Percentiles rank a stretch among this genome's conserved stretches.
phyloP scores from a whole-genome alignment of 37 sponge, comb jelly and placozoan species.

The Theonella swinhoei region DNA sequence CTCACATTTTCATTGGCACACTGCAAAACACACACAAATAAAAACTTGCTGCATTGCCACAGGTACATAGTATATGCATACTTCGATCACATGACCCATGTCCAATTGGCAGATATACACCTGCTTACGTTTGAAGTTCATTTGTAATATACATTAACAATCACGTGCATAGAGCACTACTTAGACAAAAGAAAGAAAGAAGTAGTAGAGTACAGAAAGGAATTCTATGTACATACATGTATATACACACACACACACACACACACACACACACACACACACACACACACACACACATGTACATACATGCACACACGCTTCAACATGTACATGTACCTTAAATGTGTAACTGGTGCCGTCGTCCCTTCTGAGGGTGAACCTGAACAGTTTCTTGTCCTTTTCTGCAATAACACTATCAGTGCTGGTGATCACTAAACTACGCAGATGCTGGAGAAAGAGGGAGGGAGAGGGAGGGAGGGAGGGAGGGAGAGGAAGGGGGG shows the following conservation, averaged over 20 bases:
- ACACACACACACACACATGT: no score
- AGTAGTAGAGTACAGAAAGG: no score
- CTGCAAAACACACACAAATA: neutral
- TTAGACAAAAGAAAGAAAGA: no score
- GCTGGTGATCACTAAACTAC: neutral
- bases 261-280: no score
- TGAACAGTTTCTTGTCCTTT: neutral
- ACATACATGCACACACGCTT: no score
- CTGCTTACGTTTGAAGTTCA: no score
- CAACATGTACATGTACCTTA: neutral
- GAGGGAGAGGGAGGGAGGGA: neutral
- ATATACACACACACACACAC: no score
- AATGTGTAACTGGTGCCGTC: neutral
- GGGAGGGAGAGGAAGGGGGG: neutral
- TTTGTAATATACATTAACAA: no score
- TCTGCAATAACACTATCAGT: neutral
- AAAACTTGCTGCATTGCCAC: neutral
- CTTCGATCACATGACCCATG: no score
- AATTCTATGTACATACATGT: no score
- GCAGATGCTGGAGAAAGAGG: neutral
- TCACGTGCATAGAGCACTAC: no score
- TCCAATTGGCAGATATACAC: no score
- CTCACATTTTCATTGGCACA: conserved; percentile 1
- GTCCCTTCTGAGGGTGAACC: neutral
- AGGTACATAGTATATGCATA: neutral